A percentile compares a stretch with the other conserved stretches of the same genome.
These are phyloP conservation scores for Takifugu flavidus DNA, from an alignment of 2,113 vertebrate species.

Conservation along the genomic window DNA sequence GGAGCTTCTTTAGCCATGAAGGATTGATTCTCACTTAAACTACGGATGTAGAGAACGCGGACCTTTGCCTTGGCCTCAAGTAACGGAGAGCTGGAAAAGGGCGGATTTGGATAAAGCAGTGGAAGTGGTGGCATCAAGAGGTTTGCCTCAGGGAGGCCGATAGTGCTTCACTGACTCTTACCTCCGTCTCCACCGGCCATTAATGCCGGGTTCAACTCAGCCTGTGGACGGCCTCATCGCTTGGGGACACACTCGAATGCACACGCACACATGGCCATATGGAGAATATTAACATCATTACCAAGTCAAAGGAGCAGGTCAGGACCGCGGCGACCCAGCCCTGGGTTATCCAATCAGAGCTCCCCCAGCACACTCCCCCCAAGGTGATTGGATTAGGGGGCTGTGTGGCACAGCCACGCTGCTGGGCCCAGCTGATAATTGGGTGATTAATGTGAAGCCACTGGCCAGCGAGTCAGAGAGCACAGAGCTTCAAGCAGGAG, in stretches of 20 bases:
- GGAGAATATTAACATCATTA: conserved; percentile 71
- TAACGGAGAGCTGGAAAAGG: conserved; percentile 20
- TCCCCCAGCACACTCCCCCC: conserved; percentile 42
- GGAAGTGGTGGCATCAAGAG: conserved; percentile 29
- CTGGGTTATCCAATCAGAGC: conserved; percentile 67
- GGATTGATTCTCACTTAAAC: conserved; percentile 8
- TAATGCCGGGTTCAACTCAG: conserved; percentile 38
- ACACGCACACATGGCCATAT: conserved; percentile 50
- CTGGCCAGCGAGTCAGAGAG: conserved; percentile 27
- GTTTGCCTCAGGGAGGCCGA: conserved; percentile 50
- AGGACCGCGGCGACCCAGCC: conserved; percentile 53
- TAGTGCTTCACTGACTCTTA: conserved; percentile 45
- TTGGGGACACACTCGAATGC: conserved; percentile 25
- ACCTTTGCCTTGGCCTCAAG: conserved; percentile 21
- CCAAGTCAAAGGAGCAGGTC: conserved; percentile 68
- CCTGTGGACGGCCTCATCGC: conserved; percentile 32
- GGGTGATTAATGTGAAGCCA: conserved; percentile 64
- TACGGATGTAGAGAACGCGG: conserved; percentile 14
- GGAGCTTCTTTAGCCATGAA: conserved; percentile 10
- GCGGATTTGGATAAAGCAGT: conserved; percentile 33
- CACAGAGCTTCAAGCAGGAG: conserved; percentile 4
- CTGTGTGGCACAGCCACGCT: conserved; percentile 32
- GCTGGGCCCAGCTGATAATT: conserved; percentile 55
- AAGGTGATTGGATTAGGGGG: conserved; percentile 69
- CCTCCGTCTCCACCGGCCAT: conserved; percentile 46